phyloP scores from a whole-genome alignment of 1,140 invertebrate genomes.

The Muscidifurax raptorellus region DNA sequence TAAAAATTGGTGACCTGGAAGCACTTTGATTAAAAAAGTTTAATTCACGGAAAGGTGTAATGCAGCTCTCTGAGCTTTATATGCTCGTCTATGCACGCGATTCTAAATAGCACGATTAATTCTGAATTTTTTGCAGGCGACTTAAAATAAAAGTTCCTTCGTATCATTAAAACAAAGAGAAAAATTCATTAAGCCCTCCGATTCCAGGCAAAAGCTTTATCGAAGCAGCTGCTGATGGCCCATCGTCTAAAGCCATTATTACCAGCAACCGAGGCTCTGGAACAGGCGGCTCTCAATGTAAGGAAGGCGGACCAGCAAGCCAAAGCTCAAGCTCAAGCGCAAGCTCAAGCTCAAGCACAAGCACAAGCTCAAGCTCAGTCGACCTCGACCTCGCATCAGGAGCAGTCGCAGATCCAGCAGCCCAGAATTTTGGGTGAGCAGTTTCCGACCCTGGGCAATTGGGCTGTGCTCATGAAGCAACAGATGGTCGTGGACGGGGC shows the following conservation, averaged over 20 bases:
- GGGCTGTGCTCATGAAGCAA: slow-evolving; percentile 50
- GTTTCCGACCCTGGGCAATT: slow-evolving; percentile 69
- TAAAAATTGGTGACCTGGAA: not conserved
- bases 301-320: not conserved
- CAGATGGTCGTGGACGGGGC: not conserved
- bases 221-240: not conserved
- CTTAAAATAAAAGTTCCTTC: too few species aligned
- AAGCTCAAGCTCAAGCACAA: too few species aligned
- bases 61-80: not conserved
- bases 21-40: not conserved
- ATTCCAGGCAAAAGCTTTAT: not conserved
- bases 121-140: too few species aligned
- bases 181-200: not conserved
- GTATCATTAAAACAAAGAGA: too few species aligned
- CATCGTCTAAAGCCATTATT: not conserved
- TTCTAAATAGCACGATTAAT: too few species aligned
- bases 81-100: too few species aligned
- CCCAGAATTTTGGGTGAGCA: slow-evolving; percentile 59
- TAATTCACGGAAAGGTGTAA: not conserved
- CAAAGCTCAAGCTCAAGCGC: not conserved
- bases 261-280: not conserved
- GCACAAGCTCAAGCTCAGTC: not conserved
- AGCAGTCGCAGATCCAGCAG: not conserved
- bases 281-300: not conserved
- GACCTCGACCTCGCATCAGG: not conserved